Percentiles rank a stretch among this genome's conserved stretches.
Conservation (phyloP, 2,797 vertebrate genomes). For the Synaphobranchus kaupii region DNA sequence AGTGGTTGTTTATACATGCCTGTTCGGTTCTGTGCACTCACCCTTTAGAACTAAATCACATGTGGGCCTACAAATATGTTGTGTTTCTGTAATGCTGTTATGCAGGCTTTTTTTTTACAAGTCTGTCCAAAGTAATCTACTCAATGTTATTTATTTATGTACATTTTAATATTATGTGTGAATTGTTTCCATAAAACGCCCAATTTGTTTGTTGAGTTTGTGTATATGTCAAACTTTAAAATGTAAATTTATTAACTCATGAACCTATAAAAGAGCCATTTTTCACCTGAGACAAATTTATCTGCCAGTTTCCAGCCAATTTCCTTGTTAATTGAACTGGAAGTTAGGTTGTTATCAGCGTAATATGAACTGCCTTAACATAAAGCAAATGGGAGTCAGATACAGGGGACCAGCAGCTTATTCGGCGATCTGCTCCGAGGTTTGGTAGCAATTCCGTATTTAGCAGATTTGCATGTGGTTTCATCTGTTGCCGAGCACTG, state of each 20-base stretch:
- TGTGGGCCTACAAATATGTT: slow-evolving; percentile 33
- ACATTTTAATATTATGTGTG: background rate
- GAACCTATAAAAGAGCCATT: slow-evolving; percentile 50
- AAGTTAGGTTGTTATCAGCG: slow-evolving; percentile 31
- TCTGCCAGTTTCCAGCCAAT: slow-evolving; percentile 41
- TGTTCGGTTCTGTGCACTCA: slow-evolving; percentile 28
- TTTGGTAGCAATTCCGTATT: background rate
- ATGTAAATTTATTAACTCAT: slow-evolving; percentile 64
- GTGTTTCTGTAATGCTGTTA: slow-evolving; percentile 26
- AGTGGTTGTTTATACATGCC: slow-evolving; percentile 32
- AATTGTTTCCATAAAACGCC: background rate
- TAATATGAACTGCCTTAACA: slow-evolving; percentile 36
- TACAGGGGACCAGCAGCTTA: slow-evolving; percentile 25
- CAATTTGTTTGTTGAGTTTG: slow-evolving; percentile 56
- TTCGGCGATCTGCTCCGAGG: background rate
- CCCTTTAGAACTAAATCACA: slow-evolving; percentile 43
- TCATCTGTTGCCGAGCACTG: slow-evolving; percentile 35
- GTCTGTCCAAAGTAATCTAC: background rate
- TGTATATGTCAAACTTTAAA: slow-evolving; percentile 55
- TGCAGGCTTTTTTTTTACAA: background rate
- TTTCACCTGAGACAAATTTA: slow-evolving; percentile 49
- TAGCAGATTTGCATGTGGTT: slow-evolving; percentile 40
- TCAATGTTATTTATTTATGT: background rate
- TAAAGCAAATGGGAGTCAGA: background rate
- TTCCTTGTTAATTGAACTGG: slow-evolving; percentile 41